Conservation (phyloP, 2,113 vertebrate species). For the Paraplagusia blochii region DNA sequence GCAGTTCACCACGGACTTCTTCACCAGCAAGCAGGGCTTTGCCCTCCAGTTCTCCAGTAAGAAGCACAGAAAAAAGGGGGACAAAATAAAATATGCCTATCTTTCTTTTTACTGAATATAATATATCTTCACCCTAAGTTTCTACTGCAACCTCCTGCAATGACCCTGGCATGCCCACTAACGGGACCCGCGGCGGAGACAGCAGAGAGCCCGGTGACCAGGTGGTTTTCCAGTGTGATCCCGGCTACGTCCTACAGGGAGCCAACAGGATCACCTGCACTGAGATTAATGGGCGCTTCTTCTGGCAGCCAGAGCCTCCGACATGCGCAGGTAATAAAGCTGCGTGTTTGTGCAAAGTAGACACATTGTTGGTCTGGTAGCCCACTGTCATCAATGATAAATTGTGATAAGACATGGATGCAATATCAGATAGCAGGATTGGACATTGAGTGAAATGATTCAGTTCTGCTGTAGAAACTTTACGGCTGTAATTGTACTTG, state of each 20-base stretch:
- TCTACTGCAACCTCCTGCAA: conserved; percentile 97
- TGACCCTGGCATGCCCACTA: conserved; percentile 92
- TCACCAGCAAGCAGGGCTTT: conserved; percentile 98
- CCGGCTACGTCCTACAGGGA: conserved; percentile 90
- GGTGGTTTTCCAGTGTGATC: conserved; percentile 93
- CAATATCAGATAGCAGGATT: too few relatives aligned
- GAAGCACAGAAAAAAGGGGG: neutral
- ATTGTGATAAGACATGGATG: too few relatives aligned
- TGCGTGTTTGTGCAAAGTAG: too few relatives aligned
- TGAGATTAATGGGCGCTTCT: conserved; percentile 91
- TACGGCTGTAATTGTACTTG: too few relatives aligned
- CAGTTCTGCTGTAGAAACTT: too few relatives aligned
- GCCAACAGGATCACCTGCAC: conserved; percentile 88
- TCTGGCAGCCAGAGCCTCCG: conserved; percentile 96
- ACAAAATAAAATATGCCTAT: neutral
- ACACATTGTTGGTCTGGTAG: too few relatives aligned
- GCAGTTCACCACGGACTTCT: conserved; percentile 98
- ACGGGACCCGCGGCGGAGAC: conserved; percentile 90
- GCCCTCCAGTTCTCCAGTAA: conserved; percentile 93
- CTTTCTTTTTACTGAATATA: conserved; percentile 4
- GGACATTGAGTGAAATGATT: too few relatives aligned
- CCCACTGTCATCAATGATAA: too few relatives aligned
- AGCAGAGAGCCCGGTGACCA: conserved; percentile 90
- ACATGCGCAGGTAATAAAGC: conserved; percentile 83
- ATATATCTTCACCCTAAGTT: conserved; percentile 68